phyloP scores from a whole-genome alignment of 2,888 invertebrate species.

The Apamea anceps region DNA sequence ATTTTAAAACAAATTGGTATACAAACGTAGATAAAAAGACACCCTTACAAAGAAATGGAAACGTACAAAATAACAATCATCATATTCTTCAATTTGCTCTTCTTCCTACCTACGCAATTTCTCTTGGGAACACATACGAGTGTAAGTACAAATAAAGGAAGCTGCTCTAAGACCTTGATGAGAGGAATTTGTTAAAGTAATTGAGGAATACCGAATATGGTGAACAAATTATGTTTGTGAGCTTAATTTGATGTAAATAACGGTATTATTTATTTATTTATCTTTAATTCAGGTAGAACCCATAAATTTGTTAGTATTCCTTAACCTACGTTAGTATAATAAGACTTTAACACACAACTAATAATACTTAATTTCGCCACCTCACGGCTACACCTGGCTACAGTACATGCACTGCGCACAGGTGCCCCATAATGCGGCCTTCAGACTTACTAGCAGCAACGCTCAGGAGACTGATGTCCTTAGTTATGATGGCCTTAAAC shows the following conservation, averaged over 20 bases:
- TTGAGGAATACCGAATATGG: conserved; percentile 14
- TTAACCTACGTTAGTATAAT: too few relatives aligned
- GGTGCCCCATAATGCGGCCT: too few relatives aligned
- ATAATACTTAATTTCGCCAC: too few relatives aligned
- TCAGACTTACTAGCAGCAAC: too few relatives aligned
- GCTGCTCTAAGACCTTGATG: conserved; percentile 38
- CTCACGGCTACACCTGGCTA: too few relatives aligned
- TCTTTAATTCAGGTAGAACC: too few relatives aligned
- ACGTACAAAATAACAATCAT: conserved; percentile 67
- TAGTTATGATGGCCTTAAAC: conserved; percentile 7
- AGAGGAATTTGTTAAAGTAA: conserved; percentile 23
- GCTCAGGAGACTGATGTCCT: too few relatives aligned
- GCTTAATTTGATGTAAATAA: conserved; percentile 26
- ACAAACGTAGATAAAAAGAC: conserved; percentile 19
- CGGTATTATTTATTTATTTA: too few relatives aligned
- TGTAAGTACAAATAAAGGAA: conserved; percentile 47
- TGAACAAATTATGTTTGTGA: conserved; percentile 11
- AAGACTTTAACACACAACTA: too few relatives aligned
- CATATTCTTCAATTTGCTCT: conserved; percentile 71
- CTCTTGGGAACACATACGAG: conserved; percentile 56
- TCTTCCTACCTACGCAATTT: conserved; percentile 61
- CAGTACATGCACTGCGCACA: too few relatives aligned
- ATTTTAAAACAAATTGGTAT: neutral
- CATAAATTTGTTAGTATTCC: too few relatives aligned
- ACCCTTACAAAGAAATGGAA: conserved; percentile 55